These are phyloP conservation scores for Aspidiotus rigidus DNA, from an alignment of 2,888 invertebrate species.

Conservation along the genomic window DNA sequence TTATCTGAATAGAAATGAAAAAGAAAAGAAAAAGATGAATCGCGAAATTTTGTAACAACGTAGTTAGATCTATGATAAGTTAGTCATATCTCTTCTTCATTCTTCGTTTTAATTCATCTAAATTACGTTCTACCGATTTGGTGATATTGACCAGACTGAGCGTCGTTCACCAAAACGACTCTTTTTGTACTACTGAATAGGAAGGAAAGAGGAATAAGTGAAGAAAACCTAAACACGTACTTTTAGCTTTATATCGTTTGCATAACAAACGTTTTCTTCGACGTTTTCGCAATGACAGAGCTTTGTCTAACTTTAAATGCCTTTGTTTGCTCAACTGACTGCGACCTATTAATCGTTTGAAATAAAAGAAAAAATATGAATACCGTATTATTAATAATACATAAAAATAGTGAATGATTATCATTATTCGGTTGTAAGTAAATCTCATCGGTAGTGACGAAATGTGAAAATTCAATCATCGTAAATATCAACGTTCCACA, in stretches of 20 bases:
- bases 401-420: neutral
- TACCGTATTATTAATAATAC: too few relatives aligned
- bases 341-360: constrained; percentile 10
- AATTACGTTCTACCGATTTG: too few relatives aligned
- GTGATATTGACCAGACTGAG: too few relatives aligned
- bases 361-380: too few relatives aligned
- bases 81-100: too few relatives aligned
- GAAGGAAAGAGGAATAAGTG: too few relatives aligned
- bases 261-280: constrained; percentile 23
- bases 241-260: constrained; percentile 11
- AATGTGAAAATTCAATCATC: constrained; percentile 13
- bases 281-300: constrained; percentile 21
- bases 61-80: too few relatives aligned
- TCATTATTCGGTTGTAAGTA: neutral
- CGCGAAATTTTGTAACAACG: too few relatives aligned
- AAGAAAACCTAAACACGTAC: neutral
- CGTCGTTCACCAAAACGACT: too few relatives aligned
- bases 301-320: constrained; percentile 26
- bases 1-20: constrained; percentile 10
- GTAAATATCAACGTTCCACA: neutral
- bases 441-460: constrained; percentile 29
- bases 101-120: too few relatives aligned
- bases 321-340: constrained; percentile 30
- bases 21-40: neutral
- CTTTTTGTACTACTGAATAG: too few relatives aligned